A percentile compares a stretch with the other conserved stretches of the same genome.
These are phyloP conservation scores for Pangasius krempfi DNA, from an alignment of 2,797 vertebrate genomes.

Conservation along the genomic window DNA sequence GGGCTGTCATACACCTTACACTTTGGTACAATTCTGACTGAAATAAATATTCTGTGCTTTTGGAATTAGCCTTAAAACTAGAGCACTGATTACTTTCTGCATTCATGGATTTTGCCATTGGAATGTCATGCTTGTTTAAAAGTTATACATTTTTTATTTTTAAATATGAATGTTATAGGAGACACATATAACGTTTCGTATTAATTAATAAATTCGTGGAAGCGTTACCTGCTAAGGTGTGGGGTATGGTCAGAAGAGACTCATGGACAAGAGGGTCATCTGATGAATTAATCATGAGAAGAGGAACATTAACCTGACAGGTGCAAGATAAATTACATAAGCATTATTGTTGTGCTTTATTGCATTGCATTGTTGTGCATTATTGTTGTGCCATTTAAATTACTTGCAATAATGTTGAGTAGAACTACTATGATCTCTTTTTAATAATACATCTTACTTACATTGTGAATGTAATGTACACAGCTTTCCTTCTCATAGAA, in stretches of 20 bases:
- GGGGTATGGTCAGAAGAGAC: conserved; percentile 89
- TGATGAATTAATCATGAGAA: conserved; percentile 90
- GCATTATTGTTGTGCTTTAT: neutral
- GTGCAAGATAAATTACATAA: conserved; percentile 14
- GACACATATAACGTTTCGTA: neutral
- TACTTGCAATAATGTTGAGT: neutral
- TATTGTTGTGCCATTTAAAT: neutral
- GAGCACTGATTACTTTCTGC: neutral
- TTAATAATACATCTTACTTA: conserved; percentile 67
- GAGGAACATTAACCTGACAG: conserved; percentile 87
- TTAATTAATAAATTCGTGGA: neutral
- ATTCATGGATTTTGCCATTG: neutral
- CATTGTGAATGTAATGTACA: conserved; percentile 87
- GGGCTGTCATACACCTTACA: neutral
- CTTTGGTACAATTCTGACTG: neutral
- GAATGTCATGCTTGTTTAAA: neutral
- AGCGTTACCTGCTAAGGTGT: conserved; percentile 84
- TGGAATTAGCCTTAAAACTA: neutral
- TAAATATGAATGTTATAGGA: neutral
- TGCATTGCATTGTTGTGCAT: neutral
- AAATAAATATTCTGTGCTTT: conserved; percentile 3
- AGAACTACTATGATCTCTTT: neutral
- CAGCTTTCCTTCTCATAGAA: conserved; percentile 97
- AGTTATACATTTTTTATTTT: neutral
- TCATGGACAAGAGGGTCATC: conserved; percentile 93